Conservation (phyloP, 2,113 vertebrate genomes). For the Megalops atlanticus region DNA sequence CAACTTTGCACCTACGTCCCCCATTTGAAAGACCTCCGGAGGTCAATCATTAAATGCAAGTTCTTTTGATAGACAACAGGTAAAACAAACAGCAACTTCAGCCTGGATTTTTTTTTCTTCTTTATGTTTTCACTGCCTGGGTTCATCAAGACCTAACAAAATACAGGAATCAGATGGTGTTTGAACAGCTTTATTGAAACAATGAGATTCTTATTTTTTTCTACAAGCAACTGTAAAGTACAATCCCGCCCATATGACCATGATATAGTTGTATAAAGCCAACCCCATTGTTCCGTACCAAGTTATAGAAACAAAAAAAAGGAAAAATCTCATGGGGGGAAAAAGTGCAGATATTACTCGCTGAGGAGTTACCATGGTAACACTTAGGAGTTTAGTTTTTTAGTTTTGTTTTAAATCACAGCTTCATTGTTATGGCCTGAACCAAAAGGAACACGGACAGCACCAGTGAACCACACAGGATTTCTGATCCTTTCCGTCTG, state of each 20-base stretch:
- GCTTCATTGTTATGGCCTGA: constrained; percentile 14
- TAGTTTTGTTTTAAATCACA: constrained; percentile 16
- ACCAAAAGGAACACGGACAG: background rate
- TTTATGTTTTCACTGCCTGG: too few species aligned
- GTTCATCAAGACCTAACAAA: background rate
- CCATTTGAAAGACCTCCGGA: too few species aligned
- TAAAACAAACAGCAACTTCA: background rate
- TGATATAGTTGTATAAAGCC: constrained; percentile 71
- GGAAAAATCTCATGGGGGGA: constrained; percentile 74
- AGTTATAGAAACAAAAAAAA: constrained; percentile 83
- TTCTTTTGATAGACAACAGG: background rate
- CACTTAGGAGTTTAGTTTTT: constrained; percentile 1
- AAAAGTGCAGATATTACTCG: constrained; percentile 73
- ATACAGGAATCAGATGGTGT: background rate
- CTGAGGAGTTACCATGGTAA: constrained; percentile 18
- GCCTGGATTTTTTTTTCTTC: too few species aligned
- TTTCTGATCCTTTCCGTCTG: background rate
- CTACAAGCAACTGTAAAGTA: constrained; percentile 76
- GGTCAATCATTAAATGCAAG: background rate
- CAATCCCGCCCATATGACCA: constrained; percentile 81
- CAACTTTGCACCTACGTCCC: too few species aligned
- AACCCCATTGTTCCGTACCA: constrained; percentile 82
- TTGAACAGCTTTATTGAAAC: constrained; percentile 77
- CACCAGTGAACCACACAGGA: background rate
- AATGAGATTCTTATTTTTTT: constrained; percentile 71